These are phyloP conservation scores for Choristoneura rosaceana DNA, from an alignment of 2,888 invertebrate genomes.

Conservation along the genomic window DNA sequence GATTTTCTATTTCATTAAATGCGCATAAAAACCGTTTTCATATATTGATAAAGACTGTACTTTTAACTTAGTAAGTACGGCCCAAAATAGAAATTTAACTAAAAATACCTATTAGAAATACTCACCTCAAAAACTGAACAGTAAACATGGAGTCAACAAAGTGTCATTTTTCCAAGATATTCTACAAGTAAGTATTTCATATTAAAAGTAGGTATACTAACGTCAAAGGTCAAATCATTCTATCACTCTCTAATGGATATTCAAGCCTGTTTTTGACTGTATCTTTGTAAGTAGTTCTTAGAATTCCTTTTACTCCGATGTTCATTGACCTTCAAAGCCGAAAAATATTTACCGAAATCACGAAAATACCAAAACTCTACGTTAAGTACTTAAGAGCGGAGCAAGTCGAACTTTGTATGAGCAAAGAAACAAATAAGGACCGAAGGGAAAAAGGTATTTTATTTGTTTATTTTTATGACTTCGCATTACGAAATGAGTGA, in stretches of 20 bases:
- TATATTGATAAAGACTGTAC: too few relatives aligned
- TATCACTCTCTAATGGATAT: neutral
- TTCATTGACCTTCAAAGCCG: neutral
- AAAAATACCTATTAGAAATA: too few relatives aligned
- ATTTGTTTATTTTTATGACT: constrained; percentile 14
- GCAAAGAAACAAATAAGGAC: constrained; percentile 5
- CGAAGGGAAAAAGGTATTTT: constrained; percentile 16
- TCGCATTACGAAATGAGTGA: constrained; percentile 13
- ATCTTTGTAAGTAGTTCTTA: neutral
- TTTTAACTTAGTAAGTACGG: too few relatives aligned
- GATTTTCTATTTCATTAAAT: too few relatives aligned
- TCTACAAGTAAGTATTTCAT: too few relatives aligned
- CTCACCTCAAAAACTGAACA: too few relatives aligned
- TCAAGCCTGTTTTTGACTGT: neutral
- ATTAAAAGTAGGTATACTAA: neutral
- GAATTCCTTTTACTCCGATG: neutral
- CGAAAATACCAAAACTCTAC: neutral
- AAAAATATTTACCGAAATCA: constrained; percentile 15
- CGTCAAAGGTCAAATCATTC: neutral
- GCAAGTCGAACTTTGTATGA: constrained; percentile 8
- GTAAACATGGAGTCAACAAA: too few relatives aligned
- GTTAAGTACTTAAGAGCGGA: constrained; percentile 6
- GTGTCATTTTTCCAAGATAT: too few relatives aligned
- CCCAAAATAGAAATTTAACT: too few relatives aligned
- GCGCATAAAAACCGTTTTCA: too few relatives aligned